Evolutionary conservation across 1,140 invertebrate species (phyloP).

Genomic region (Drosophila tropicalis): DNA sequence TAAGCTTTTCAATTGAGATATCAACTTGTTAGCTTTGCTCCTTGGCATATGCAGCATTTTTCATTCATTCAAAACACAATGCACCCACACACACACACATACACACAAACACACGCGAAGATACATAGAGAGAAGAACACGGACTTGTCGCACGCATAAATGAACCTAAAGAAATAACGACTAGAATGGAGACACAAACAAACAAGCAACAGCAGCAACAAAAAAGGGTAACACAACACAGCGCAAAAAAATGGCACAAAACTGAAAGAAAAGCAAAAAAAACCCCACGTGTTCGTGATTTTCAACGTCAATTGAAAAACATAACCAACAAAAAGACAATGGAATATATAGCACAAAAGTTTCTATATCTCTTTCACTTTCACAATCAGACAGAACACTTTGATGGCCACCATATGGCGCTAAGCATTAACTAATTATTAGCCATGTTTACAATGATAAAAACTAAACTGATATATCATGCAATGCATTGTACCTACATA

Average conservation of each 20-base stretch:
- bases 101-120: background rate
- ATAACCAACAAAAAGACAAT: background rate
- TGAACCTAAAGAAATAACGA: slow-evolving; percentile 5
- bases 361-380: slow-evolving; percentile 7
- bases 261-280: background rate
- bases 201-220: no score
- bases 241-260: background rate
- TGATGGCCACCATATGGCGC: slow-evolving; percentile 35
- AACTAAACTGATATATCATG: slow-evolving; percentile 26
- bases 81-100: background rate
- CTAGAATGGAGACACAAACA: background rate
- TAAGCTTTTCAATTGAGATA: background rate
- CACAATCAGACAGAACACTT: no score
- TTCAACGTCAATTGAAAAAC: slow-evolving; percentile 9
- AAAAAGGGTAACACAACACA: background rate
- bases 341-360: background rate
- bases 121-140: background rate
- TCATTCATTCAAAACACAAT: slow-evolving; percentile 21
- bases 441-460: slow-evolving; percentile 28
- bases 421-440: slow-evolving; percentile 31
- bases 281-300: background rate
- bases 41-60: slow-evolving; percentile 19
- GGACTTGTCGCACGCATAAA: slow-evolving; percentile 10
- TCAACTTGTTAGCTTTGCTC: slow-evolving; percentile 1
- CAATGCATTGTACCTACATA: no score